These are phyloP conservation scores for Electrophaes corylata DNA, from an alignment of 2,888 invertebrate species.

Conservation along the genomic window DNA sequence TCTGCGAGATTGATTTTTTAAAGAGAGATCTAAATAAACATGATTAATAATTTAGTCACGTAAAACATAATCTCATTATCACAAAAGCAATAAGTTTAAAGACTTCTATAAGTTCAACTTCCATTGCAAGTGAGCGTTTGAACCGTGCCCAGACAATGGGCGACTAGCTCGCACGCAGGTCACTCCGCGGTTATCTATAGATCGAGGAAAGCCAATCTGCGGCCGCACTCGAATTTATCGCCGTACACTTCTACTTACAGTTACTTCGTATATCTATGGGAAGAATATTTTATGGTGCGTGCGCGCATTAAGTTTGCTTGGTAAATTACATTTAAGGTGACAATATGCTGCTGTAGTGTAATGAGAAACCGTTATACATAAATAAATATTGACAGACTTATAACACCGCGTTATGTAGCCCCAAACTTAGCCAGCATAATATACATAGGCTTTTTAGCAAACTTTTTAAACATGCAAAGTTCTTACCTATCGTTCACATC, in stretches of 20 bases:
- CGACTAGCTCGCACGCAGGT: constrained; percentile 70
- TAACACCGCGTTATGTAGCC: too few relatives aligned
- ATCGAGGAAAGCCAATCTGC: constrained; percentile 74
- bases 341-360: not conserved
- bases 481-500: constrained; percentile 1
- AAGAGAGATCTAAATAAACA: too few relatives aligned
- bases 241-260: constrained; percentile 65
- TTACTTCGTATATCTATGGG: constrained; percentile 60
- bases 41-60: too few relatives aligned
- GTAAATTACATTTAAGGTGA: constrained; percentile 13
- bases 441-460: too few relatives aligned
- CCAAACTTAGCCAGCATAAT: too few relatives aligned
- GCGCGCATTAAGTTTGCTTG: constrained; percentile 27
- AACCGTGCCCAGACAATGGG: constrained; percentile 68
- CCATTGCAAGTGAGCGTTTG: constrained; percentile 50
- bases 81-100: constrained; percentile 10
- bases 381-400: too few relatives aligned
- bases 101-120: constrained; percentile 28
- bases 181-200: constrained; percentile 73
- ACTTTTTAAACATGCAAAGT: not conserved
- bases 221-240: constrained; percentile 73
- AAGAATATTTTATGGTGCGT: constrained; percentile 20
- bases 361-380: not conserved
- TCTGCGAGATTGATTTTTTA: too few relatives aligned
- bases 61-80: too few relatives aligned